phyloP scores from a whole-genome alignment of 35 echinoderm and acorn worm genomes.

The Stichopus chloronotus region DNA sequence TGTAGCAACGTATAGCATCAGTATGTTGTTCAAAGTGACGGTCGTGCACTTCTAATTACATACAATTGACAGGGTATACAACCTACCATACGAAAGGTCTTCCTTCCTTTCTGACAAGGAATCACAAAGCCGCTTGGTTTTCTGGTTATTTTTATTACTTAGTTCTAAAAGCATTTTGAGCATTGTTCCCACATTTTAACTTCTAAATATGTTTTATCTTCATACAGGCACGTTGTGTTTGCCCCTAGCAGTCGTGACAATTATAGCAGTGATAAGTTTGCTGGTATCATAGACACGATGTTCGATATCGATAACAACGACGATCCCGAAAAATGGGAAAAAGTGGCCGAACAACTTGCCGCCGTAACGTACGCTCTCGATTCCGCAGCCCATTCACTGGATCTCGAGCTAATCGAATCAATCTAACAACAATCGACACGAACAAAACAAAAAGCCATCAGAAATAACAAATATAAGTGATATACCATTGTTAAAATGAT shows the following conservation, averaged over 20 bases:
- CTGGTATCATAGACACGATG: conserved; percentile 88
- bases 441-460: background rate
- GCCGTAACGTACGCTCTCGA: conserved; percentile 71
- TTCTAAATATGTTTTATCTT: background rate
- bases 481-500: background rate
- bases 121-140: too few relatives aligned
- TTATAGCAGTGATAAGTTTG: conserved; percentile 86
- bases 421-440: too few relatives aligned
- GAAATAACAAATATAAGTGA: background rate
- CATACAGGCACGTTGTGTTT: conserved; percentile 81
- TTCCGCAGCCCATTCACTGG: conserved; percentile 71
- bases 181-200: background rate
- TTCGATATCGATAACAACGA: conserved; percentile 89
- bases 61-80: too few relatives aligned
- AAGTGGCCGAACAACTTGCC: conserved; percentile 70
- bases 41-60: too few relatives aligned
- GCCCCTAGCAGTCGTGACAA: conserved; percentile 87
- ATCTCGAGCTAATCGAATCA: background rate
- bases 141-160: too few relatives aligned
- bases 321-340: conserved; percentile 81
- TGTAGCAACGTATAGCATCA: too few relatives aligned
- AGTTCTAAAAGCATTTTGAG: too few relatives aligned
- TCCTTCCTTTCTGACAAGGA: too few relatives aligned
- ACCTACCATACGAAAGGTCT: too few relatives aligned
- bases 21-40: too few relatives aligned